These are phyloP conservation scores for Ecdyonurus torrentis DNA, from an alignment of 2,888 invertebrate genomes.

Conservation along the genomic window DNA sequence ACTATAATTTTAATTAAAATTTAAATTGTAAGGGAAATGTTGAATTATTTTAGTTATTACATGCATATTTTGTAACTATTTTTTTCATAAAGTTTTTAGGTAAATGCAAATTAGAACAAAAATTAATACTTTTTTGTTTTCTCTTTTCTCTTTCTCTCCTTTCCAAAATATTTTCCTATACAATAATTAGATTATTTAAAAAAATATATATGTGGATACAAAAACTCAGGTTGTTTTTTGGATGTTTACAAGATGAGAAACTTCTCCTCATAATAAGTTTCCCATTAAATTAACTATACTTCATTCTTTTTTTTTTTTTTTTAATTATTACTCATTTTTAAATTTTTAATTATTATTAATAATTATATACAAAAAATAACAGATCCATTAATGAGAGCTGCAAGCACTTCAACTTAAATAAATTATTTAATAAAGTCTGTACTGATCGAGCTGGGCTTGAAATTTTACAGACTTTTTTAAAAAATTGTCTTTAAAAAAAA, in stretches of 20 bases:
- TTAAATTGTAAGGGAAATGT: too few relatives aligned
- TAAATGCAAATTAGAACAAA: too few relatives aligned
- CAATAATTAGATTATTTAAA: background rate
- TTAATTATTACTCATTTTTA: too few relatives aligned
- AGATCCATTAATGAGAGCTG: background rate
- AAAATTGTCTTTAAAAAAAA: background rate
- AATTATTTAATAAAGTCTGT: background rate
- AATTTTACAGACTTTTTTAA: background rate
- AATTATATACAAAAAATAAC: background rate
- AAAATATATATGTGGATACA: background rate
- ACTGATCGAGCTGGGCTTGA: background rate
- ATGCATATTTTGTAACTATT: too few relatives aligned
- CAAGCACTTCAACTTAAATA: background rate
- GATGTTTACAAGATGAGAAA: background rate
- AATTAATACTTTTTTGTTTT: too few relatives aligned
- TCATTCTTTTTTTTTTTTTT: background rate
- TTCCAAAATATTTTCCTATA: background rate
- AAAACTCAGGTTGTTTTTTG: constrained; percentile 1
- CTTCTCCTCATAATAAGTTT: background rate
- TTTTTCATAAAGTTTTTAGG: too few relatives aligned
- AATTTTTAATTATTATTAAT: background rate
- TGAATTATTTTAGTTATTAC: too few relatives aligned
- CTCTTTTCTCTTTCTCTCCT: background rate
- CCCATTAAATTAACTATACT: background rate
- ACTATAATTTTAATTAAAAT: too few relatives aligned